These are phyloP conservation scores for Parapristionchus giblindavisi DNA, from an alignment of 2,888 invertebrate genomes.

Conservation along the genomic window DNA sequence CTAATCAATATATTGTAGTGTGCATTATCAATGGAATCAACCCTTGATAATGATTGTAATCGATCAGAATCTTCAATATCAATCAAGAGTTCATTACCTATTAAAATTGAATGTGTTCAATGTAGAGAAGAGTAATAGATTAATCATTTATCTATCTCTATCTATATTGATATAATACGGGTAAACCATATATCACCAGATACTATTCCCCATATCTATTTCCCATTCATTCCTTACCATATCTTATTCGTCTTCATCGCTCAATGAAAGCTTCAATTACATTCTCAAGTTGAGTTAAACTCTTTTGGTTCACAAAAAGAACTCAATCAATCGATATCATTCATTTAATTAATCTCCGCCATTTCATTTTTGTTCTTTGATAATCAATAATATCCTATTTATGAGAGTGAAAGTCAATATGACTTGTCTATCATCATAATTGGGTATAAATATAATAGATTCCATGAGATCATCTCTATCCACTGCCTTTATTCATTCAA, in stretches of 20 bases:
- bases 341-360: too few relatives aligned
- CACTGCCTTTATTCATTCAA: too few relatives aligned
- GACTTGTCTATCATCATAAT: too few relatives aligned
- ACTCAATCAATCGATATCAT: too few relatives aligned
- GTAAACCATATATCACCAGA: constrained; percentile 2
- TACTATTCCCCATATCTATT: too few relatives aligned
- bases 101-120: constrained; percentile 31
- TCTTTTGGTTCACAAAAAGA: too few relatives aligned
- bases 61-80: constrained; percentile 2
- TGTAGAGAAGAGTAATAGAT: constrained; percentile 23
- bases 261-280: constrained; percentile 14
- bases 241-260: constrained; percentile 3
- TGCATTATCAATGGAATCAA: constrained; percentile 32
- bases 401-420: too few relatives aligned
- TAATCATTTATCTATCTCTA: neutral
- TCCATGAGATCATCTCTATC: too few relatives aligned
- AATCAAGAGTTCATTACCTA: constrained; percentile 24
- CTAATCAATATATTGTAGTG: constrained; percentile 13
- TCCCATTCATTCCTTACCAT: constrained; percentile 9
- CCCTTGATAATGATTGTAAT: constrained; percentile 12
- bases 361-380: too few relatives aligned
- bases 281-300: too few relatives aligned
- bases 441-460: too few relatives aligned
- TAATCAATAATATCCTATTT: too few relatives aligned
- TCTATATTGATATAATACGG: constrained; percentile 11